Evolutionary conservation across 2,113 vertebrate genomes (phyloP).

Genomic region (Rana temporaria): DNA sequence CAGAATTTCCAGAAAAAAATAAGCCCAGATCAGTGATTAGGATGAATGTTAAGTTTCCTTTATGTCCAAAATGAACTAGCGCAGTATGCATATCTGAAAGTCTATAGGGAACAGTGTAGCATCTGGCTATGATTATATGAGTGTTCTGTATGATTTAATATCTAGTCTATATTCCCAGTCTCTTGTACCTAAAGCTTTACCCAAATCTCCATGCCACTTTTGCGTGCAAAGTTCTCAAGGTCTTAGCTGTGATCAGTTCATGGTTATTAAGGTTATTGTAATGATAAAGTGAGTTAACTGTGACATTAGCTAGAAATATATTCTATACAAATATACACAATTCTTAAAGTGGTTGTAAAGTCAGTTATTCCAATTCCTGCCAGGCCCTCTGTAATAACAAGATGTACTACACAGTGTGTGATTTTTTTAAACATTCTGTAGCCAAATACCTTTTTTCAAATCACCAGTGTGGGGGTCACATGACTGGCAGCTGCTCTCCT

Average conservation of each 20-base stretch:
- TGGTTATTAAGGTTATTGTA: too few species aligned
- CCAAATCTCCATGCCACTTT: background rate
- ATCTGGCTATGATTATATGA: slow-evolving; percentile 24
- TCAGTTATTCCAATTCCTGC: too few species aligned
- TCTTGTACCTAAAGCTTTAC: background rate
- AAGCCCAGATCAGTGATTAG: background rate
- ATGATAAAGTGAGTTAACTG: too few species aligned
- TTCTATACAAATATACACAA: too few species aligned
- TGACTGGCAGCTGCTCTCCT: too few species aligned
- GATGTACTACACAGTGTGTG: too few species aligned
- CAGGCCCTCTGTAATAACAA: too few species aligned
- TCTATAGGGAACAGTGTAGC: background rate
- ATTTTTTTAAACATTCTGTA: too few species aligned
- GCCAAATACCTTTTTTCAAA: too few species aligned
- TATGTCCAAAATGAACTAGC: slow-evolving; percentile 11
- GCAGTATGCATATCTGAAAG: slow-evolving; percentile 1
- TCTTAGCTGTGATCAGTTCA: background rate
- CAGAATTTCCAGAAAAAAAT: background rate
- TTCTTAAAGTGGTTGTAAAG: too few species aligned
- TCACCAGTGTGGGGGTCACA: too few species aligned
- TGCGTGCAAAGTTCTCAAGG: slow-evolving; percentile 16
- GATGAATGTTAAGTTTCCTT: slow-evolving; percentile 8
- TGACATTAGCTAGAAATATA: too few species aligned
- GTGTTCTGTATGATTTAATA: slow-evolving; percentile 25
- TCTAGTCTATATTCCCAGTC: slow-evolving; percentile 33